Evolutionary conservation across 1,140 invertebrate genomes (phyloP), one percentile per base, ranked within the genome.

Genomic region (Caerostris darwini): DNA sequence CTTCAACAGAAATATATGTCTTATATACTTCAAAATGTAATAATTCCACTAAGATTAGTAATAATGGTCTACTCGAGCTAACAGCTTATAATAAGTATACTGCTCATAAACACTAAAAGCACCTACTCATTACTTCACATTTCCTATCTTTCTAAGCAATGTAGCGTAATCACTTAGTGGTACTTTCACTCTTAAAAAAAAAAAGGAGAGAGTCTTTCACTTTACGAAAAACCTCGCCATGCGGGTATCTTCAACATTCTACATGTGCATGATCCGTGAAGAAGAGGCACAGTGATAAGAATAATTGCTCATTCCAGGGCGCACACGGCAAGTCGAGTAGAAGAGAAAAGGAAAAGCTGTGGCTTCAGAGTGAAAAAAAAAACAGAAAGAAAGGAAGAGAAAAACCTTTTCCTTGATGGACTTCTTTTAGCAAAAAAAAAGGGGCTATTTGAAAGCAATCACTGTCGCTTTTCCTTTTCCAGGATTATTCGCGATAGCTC

Each of bases 361-460:
- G 82, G 82, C 82, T 58, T 57, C 54, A 50, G 34, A 34, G 50
- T 77, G 14, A 34, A 77, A 50, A 34, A 34, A 34, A 34, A 34
- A 34, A 34, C n/a, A n/a, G 69, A 50, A 77, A n/a, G 19, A 19
- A 69, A 71, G 50, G 53, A 77, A 77, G 10, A 53, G 10, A 77
- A 50, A 77, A 77, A 19, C 71, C 34, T 34, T 34, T 77, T 77
- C 71, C 71, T 50, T 90, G 64, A 90, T 90, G 56, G 88, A 90
- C 34, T 90, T 90, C 67, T 90, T 67, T 90, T 71, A 77, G 67
- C 10, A 50, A 90, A 34, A 90, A 90, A 90, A 67, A 81, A 81
- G 10, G 56, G 82, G 64, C 88, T 90, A 90, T 90, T 90, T 90
- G 88, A 90, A 90, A 90, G 88, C 88, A 90, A 90, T 90, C 64